Percentiles rank a stretch among this genome's conserved stretches.
Conservation (phyloP, 2,113 vertebrate species). For the Hemichromis elongatus region DNA sequence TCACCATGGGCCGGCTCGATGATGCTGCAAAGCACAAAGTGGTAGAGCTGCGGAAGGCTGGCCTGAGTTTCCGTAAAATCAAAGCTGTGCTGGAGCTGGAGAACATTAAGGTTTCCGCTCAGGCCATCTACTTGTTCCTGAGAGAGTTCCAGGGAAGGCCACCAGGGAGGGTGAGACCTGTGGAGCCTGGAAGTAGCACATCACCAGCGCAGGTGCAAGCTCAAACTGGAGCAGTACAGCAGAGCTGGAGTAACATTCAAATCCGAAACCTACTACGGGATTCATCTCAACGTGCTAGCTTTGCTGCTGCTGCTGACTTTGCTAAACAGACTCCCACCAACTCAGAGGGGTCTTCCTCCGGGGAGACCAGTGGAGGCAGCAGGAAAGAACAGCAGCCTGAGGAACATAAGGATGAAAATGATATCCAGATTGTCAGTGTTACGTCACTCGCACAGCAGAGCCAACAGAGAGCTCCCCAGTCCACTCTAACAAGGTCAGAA, state of each 20-base stretch:
- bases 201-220: not conserved
- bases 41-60: constrained; percentile 79
- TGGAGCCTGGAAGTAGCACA: constrained; percentile 34
- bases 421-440: constrained; percentile 74
- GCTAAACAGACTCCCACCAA: constrained; percentile 41
- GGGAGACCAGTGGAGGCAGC: not conserved
- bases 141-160: constrained; percentile 75
- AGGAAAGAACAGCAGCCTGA: constrained; percentile 9
- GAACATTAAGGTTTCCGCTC: constrained; percentile 79
- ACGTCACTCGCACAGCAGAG: constrained; percentile 67
- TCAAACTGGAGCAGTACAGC: constrained; percentile 10
- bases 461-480: constrained; percentile 37
- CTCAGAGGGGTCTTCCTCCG: not conserved
- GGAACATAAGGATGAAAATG: constrained; percentile 51
- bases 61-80: constrained; percentile 85
- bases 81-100: constrained; percentile 86
- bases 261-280: constrained; percentile 60
- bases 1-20: constrained; percentile 79
- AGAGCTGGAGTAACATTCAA: constrained; percentile 66
- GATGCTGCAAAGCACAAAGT: constrained; percentile 82
- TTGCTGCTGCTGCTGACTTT: constrained; percentile 19
- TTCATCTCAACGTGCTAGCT: constrained; percentile 47
- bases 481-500: constrained; percentile 16
- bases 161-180: constrained; percentile 51
- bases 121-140: constrained; percentile 83